Evolutionary conservation across 2,113 vertebrate species (phyloP).

Genomic region (Serinus canaria): DNA sequence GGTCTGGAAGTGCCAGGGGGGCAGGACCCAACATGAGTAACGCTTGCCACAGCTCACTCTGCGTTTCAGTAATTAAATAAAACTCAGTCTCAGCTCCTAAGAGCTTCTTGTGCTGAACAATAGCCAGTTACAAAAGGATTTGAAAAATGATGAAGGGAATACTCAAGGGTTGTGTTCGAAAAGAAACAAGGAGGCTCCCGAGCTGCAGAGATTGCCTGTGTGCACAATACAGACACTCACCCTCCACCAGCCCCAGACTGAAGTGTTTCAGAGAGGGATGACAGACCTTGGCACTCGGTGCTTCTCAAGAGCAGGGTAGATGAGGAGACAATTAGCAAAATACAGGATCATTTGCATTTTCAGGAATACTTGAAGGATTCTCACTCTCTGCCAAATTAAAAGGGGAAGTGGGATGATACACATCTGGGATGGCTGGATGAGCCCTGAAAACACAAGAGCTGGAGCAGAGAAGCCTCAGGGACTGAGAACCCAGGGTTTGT

Average conservation of each 20-base stretch:
- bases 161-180: background rate
- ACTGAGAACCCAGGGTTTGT: background rate
- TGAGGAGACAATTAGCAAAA: conserved; percentile 33
- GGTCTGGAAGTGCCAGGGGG: background rate
- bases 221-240: conserved; percentile 15
- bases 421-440: background rate
- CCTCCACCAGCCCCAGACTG: conserved; percentile 1
- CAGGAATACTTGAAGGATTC: background rate
- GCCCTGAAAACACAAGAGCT: background rate
- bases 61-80: background rate
- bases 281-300: background rate
- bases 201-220: conserved; percentile 18
- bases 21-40: background rate
- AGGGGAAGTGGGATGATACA: background rate
- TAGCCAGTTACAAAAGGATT: background rate
- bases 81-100: background rate
- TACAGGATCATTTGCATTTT: conserved; percentile 16
- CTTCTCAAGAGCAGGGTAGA: background rate
- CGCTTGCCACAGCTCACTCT: accelerated
- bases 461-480: background rate
- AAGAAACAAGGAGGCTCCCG: background rate
- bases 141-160: conserved; percentile 34
- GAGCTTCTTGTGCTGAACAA: conserved; percentile 33
- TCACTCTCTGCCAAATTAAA: background rate
- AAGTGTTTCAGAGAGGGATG: background rate